These are phyloP conservation scores for Melinaea menophilus DNA, from an alignment of 2,888 invertebrate species.

Conservation along the genomic window DNA sequence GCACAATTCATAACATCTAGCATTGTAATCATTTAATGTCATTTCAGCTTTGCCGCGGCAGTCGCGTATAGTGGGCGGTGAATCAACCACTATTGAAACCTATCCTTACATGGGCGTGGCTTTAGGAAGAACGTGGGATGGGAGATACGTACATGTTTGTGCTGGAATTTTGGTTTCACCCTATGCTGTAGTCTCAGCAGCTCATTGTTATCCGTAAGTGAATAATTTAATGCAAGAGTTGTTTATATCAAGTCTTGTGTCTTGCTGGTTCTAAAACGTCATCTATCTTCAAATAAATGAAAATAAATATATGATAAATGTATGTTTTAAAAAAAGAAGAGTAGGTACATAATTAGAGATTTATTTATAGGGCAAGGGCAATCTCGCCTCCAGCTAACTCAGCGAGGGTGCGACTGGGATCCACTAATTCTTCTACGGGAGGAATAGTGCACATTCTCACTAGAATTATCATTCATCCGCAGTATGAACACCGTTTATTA, in stretches of 20 bases:
- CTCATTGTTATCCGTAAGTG: slow-evolving; percentile 55
- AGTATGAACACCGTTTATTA: not conserved
- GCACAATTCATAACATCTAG: too few species aligned
- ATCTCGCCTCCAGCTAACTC: not conserved
- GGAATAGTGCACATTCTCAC: not conserved
- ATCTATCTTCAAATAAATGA: not conserved
- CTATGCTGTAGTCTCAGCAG: slow-evolving; percentile 46
- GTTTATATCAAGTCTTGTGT: not conserved
- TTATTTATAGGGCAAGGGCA: not conserved
- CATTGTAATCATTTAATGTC: not conserved
- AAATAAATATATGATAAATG: not conserved
- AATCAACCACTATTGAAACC: slow-evolving; percentile 39
- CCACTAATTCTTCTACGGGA: not conserved
- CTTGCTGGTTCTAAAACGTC: not conserved
- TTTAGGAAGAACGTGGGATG: slow-evolving; percentile 37
- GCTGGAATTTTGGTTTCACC: slow-evolving; percentile 36
- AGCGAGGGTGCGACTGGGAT: not conserved
- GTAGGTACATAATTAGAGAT: not conserved
- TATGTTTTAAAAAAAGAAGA: too few species aligned
- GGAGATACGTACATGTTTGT: slow-evolving; percentile 8
- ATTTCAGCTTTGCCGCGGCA: slow-evolving; percentile 45
- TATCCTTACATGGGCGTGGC: slow-evolving; percentile 58
- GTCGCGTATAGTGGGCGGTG: slow-evolving; percentile 52
- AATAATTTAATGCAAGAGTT: not conserved
- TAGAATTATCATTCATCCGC: not conserved